Evolutionary conservation across 2,113 vertebrate species (phyloP).

Genomic region (Seriola dumerili): DNA sequence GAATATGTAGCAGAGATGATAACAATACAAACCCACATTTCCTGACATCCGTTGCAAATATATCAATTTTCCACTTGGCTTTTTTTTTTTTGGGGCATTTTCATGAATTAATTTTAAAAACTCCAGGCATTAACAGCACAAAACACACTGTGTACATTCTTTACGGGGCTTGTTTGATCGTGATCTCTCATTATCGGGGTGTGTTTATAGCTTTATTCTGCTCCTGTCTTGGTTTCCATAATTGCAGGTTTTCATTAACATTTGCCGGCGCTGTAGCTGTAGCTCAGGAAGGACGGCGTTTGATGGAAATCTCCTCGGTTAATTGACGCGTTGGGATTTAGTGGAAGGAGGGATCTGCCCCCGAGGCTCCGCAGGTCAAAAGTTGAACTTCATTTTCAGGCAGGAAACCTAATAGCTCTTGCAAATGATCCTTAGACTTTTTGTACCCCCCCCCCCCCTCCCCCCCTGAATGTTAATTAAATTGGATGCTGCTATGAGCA

Average conservation of each 20-base stretch:
- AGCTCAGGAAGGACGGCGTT: background rate
- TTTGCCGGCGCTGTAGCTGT: background rate
- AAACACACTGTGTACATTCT: background rate
- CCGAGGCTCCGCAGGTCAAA: conserved; percentile 37
- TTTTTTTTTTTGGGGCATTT: conserved; percentile 22
- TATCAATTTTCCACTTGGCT: conserved; percentile 50
- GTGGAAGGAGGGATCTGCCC: conserved; percentile 16
- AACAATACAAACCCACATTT: conserved; percentile 30
- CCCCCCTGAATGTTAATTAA: conserved; percentile 51
- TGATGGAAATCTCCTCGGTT: conserved; percentile 47
- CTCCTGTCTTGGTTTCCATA: conserved; percentile 22
- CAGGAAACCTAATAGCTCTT: conserved; percentile 44
- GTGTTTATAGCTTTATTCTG: background rate
- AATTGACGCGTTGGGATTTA: conserved; percentile 50
- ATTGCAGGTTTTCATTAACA: conserved; percentile 42
- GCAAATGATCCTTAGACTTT: conserved; percentile 53
- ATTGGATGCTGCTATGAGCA: conserved; percentile 18
- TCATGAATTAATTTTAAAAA: conserved; percentile 42
- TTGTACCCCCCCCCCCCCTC: conserved; percentile 22
- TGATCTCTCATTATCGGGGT: conserved; percentile 8
- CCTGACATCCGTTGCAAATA: conserved; percentile 53
- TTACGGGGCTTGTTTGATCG: conserved; percentile 18
- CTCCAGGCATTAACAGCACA: conserved; percentile 15
- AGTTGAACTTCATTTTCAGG: conserved; percentile 55
- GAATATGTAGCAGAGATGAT: conserved; percentile 21